Evolutionary conservation across 2,797 vertebrate species (phyloP), one percentile per base, ranked within the genome.

Genomic region (Selene dorsalis): DNA sequence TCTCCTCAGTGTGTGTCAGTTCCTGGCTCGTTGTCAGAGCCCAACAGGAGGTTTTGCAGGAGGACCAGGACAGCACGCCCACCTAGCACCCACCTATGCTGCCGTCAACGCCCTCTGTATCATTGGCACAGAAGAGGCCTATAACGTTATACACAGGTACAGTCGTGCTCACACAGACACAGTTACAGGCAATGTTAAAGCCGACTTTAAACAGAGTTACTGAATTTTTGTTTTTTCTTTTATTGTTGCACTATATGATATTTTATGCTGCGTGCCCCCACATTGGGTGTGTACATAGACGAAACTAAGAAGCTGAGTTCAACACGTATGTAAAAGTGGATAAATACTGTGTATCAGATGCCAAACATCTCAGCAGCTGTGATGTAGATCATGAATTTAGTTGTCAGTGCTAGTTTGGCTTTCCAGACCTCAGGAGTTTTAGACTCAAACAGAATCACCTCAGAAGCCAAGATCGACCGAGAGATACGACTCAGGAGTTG

Each of bases 11-110:
- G 96, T 99, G 73, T 99, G 98, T 88, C 94, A 96, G 69, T 99
- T 99, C 88, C 93, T 99, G 88, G 91, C 94, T 3, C 94, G 86
- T 35, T 99, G 98, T 92, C 98, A 99, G 88, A 96, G 94, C 84
- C 93, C 95, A 0, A 93, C 92, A 0, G 98, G 98, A 0, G 98
- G 98, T 0, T 99, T 99, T 8, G 94, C 95, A 11, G 98, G 98
- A 1, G 98, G 97, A 1, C 98, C 98, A 0, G 95, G 96, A 10
- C 98, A 99, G 72, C 95, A 98, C 63, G 95, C 98, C 61, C 98
- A 99, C 91, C 96, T 99, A 0, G 98, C 98, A 0, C 98, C 98
- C 38, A 99, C 98, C 2, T 99, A 99, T 0, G 98, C 98, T 0
- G 97, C 98, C 0, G 94, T 99, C 87, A 99, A 97, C 0, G 95